Evolutionary conservation across 2,113 vertebrate genomes (phyloP).

Genomic region (Mirounga angustirostris): DNA sequence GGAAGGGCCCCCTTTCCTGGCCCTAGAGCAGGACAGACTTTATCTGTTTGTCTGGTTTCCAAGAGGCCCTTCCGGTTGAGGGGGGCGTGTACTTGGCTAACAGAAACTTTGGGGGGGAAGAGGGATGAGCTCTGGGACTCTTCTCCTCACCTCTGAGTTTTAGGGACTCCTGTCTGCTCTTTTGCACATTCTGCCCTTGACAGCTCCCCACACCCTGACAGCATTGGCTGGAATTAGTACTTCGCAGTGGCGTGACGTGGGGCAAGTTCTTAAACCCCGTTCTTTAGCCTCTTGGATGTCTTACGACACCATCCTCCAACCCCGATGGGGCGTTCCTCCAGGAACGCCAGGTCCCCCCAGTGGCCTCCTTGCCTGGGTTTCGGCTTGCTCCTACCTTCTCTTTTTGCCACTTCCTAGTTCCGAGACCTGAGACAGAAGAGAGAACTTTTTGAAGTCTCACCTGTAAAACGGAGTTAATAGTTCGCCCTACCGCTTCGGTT

Average conservation of each 20-base stretch:
- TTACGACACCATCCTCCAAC: not conserved
- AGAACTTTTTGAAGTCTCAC: slow-evolving; percentile 53
- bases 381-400: slow-evolving; percentile 8
- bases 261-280: not conserved
- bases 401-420: not conserved
- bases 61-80: not conserved
- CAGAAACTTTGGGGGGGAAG: not conserved
- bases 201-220: not conserved
- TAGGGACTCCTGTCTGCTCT: not conserved
- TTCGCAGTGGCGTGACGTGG: not conserved
- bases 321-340: not conserved
- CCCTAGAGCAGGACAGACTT: not conserved
- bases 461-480: slow-evolving; percentile 37
- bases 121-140: not conserved
- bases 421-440: slow-evolving; percentile 22
- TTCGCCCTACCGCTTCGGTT: not conserved
- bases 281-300: not conserved
- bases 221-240: not conserved
- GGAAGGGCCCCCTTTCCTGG: not conserved
- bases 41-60: not conserved
- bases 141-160: not conserved
- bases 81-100: not conserved
- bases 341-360: not conserved
- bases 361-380: not conserved
- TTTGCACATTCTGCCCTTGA: not conserved